Conservation (phyloP, 2,797 vertebrate species). For the Enteromius afrohamiltoni region DNA sequence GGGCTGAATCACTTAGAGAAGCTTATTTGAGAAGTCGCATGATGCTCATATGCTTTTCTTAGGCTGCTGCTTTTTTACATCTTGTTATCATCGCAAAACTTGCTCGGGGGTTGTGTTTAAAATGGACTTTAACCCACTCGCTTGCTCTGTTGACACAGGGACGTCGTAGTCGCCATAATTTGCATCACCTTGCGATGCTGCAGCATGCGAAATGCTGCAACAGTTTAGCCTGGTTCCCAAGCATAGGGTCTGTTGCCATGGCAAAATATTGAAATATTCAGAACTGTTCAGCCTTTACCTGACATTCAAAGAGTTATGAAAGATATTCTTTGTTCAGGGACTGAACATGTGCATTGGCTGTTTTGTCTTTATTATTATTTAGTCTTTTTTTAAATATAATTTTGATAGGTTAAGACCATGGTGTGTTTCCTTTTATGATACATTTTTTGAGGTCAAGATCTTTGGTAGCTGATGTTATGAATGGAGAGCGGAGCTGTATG, state of each 20-base stretch:
- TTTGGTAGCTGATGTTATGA: neutral
- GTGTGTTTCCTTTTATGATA: neutral
- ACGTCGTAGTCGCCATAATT: constrained; percentile 76
- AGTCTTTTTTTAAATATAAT: neutral
- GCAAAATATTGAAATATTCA: constrained; percentile 78
- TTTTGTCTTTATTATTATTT: neutral
- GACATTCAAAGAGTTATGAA: constrained; percentile 62
- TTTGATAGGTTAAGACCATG: neutral
- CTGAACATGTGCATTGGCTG: neutral
- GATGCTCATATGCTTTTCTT: neutral
- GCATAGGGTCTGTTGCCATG: constrained; percentile 79
- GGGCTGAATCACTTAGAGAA: neutral
- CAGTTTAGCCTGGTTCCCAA: constrained; percentile 75
- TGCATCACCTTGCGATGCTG: constrained; percentile 74
- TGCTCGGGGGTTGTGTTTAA: constrained; percentile 70
- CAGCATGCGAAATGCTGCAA: constrained; percentile 65
- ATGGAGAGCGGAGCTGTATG: neutral
- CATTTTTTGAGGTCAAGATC: neutral
- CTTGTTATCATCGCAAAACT: constrained; percentile 17
- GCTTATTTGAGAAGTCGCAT: neutral
- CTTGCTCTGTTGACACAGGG: constrained; percentile 73
- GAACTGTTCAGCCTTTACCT: constrained; percentile 70
- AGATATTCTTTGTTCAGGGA: constrained; percentile 10
- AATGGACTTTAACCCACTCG: constrained; percentile 77
- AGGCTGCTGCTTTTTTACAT: neutral